phyloP scores from a whole-genome alignment of 1,140 invertebrate species.

The Atta colombica region DNA sequence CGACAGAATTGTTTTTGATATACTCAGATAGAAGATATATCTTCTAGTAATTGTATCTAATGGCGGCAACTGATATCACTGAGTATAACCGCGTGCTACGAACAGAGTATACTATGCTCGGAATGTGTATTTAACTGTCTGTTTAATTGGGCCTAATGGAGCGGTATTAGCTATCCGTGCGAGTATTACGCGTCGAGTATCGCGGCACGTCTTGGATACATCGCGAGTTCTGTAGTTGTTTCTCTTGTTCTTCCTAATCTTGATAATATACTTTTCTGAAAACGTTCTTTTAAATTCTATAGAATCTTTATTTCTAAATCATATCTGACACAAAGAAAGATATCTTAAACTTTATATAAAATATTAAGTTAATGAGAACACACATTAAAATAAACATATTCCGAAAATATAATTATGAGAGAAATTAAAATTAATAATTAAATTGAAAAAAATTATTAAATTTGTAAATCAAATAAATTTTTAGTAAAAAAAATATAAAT shows the following conservation, averaged over 20 bases:
- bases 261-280: neutral
- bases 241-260: conserved; percentile 31
- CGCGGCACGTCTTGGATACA: conserved; percentile 38
- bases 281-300: neutral
- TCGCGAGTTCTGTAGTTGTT: conserved; percentile 27
- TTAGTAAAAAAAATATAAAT: too few species aligned
- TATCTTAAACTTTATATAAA: neutral
- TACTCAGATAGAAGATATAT: conserved; percentile 27
- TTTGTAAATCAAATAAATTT: too few species aligned
- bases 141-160: conserved; percentile 85
- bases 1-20: neutral
- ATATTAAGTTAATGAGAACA: neutral
- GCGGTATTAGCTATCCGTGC: conserved; percentile 82
- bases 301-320: neutral
- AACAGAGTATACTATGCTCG: conserved; percentile 73
- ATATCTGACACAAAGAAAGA: neutral
- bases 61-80: neutral
- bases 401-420: neutral
- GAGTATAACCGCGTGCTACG: conserved; percentile 49
- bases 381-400: neutral
- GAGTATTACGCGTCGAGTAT: conserved; percentile 74
- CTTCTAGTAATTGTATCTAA: conserved; percentile 10
- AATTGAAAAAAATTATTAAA: neutral
- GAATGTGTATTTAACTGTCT: conserved; percentile 81
- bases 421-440: neutral